phyloP scores from a whole-genome alignment of 2,888 invertebrate genomes.

The Dryobotodes eremita region DNA sequence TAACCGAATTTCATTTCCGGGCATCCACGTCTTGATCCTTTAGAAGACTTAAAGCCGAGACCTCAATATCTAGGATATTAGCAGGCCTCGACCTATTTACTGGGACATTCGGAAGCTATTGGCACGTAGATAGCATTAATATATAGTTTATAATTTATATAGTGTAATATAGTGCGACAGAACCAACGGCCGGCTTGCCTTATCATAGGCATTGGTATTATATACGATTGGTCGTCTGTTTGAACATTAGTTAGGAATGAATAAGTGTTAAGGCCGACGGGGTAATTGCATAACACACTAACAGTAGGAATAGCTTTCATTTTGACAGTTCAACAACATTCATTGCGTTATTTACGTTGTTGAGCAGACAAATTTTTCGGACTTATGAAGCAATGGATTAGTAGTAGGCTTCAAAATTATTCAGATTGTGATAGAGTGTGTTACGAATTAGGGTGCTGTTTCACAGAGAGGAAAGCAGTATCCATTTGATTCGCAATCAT shows the following conservation, averaged over 20 bases:
- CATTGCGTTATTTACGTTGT: too few species aligned
- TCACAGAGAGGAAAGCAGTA: neutral
- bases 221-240: constrained; percentile 13
- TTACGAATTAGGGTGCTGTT: too few species aligned
- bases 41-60: constrained; percentile 50
- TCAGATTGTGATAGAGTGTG: too few species aligned
- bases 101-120: constrained; percentile 45
- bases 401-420: too few species aligned
- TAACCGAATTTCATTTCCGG: constrained; percentile 47
- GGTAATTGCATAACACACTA: too few species aligned
- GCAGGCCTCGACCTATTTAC: constrained; percentile 53
- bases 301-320: too few species aligned
- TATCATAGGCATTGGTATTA: constrained; percentile 41
- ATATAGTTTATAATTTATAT: constrained; percentile 18
- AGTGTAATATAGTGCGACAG: constrained; percentile 29
- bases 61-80: constrained; percentile 55
- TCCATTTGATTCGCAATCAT: neutral
- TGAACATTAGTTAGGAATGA: constrained; percentile 10
- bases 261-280: neutral
- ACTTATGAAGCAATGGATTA: too few species aligned
- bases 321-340: too few species aligned
- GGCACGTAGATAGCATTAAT: constrained; percentile 56
- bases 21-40: constrained; percentile 37
- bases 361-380: too few species aligned
- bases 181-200: constrained; percentile 33